Evolutionary conservation across 2,888 invertebrate genomes (phyloP).

Genomic region (Conus canariensis): DNA sequence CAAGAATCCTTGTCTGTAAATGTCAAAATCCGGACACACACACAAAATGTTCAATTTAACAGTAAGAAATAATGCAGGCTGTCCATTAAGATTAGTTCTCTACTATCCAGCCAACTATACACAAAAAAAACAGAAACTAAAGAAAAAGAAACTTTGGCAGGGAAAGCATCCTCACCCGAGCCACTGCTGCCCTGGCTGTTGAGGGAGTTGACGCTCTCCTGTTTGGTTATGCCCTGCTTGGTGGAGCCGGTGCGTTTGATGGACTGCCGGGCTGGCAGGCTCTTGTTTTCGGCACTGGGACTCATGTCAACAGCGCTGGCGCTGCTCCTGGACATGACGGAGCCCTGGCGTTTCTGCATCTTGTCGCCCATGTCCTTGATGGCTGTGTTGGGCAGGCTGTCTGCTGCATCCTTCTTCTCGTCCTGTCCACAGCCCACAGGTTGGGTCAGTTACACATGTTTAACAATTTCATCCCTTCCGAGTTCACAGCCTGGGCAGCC

Average conservation of each 20-base stretch:
- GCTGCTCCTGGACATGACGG: slow-evolving; percentile 10
- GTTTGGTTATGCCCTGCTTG: slow-evolving; percentile 59
- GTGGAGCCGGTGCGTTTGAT: slow-evolving; percentile 47
- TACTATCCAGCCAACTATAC: no score
- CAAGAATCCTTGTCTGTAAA: no score
- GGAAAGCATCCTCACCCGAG: slow-evolving; percentile 51
- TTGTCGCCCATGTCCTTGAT: slow-evolving; percentile 39
- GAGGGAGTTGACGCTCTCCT: slow-evolving; percentile 65
- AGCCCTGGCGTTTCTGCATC: slow-evolving; percentile 44
- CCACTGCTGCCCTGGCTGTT: slow-evolving; percentile 60
- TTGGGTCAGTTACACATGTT: no score
- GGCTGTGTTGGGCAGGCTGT: slow-evolving; percentile 36
- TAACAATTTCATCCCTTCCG: no score
- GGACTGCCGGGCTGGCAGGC: slow-evolving; percentile 1
- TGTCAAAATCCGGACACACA: no score
- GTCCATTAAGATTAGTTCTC: no score
- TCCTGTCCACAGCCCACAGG: background rate
- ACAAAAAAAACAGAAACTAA: no score
- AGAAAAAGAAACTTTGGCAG: no score
- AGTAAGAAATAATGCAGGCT: no score
- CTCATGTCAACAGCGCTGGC: slow-evolving; percentile 40
- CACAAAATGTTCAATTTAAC: no score
- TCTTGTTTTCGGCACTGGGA: slow-evolving; percentile 38
- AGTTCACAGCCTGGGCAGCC: no score
- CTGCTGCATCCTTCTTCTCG: slow-evolving; percentile 31